Evolutionary conservation across 64 coral and sea anemone genomes (phyloP), one percentile per base, ranked within the genome.

Genomic region (Acropora tenuis): DNA sequence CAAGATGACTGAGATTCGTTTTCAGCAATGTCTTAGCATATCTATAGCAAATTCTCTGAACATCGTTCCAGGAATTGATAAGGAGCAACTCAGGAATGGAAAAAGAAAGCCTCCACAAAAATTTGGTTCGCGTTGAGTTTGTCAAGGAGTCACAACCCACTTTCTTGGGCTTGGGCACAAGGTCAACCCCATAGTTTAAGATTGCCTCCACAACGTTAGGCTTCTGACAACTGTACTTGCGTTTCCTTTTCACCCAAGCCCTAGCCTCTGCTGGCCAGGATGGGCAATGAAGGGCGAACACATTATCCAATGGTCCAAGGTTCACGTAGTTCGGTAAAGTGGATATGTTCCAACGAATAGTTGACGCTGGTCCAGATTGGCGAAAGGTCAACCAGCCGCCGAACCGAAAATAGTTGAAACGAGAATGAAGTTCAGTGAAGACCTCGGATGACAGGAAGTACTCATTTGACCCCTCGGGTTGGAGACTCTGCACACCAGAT

Each of bases 31-130:
- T 76, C 43, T 76, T 76, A 76, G 44, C 74, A 15, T 76, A 76
- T 47, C 74, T 76, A 47, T 76, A 76, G 74, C 74, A 76, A 15
- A 76, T 76, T 47, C 74, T 76, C 43, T 76, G 74, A 47, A 43
- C 74, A 46, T 76, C 43, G 43, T 76, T 76, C 74, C 74, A 76
- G 74, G 74, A 76, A 48, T 47, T 76, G 13, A 76, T 47, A 76
- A 76, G 74, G 40, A 76, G 43, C 74, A 76, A 43, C 74, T 76
- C 74, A 76, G 74, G 41, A 47, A 76, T 47, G 41, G 74, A 76
- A 76, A 76, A 76, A 41, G 74, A 76, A 44, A 76, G 74, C 74
- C 74, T 76, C 74, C 74, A 76, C 74, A 76, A 46, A 76, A 76
- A 76, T 43, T 45, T 76, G 41, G 6, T 47, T 47, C 42, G 74